Percentiles rank a stretch among this genome's conserved stretches.
These are phyloP conservation scores for Rhamnusium bicolor DNA, from an alignment of 2,888 invertebrate genomes.

Conservation along the genomic window DNA sequence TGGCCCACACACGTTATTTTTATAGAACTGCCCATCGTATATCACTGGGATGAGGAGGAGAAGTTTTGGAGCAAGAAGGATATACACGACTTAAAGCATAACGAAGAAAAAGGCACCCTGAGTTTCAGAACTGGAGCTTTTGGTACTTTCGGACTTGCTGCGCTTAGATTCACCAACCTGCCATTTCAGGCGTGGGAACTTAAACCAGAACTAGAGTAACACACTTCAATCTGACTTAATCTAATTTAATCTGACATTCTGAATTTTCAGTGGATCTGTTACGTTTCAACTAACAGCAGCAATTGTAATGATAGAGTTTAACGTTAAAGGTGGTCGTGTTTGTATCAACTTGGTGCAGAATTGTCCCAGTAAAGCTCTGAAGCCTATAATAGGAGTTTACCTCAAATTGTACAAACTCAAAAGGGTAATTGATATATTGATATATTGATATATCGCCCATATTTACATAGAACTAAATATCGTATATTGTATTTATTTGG, in stretches of 20 bases:
- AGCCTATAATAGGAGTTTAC: conserved; percentile 75
- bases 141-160: conserved; percentile 81
- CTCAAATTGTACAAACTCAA: conserved; percentile 76
- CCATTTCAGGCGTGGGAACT: conserved; percentile 92
- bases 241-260: background rate
- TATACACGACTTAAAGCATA: conserved; percentile 76
- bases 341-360: conserved; percentile 73
- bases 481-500: too few relatives aligned
- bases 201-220: conserved; percentile 78
- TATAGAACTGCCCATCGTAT: conserved; percentile 66
- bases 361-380: conserved; percentile 77
- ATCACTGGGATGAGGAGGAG: conserved; percentile 63
- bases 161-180: conserved; percentile 83
- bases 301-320: conserved; percentile 74
- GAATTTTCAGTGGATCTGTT: conserved; percentile 71
- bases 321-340: conserved; percentile 71
- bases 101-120: conserved; percentile 86
- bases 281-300: conserved; percentile 74
- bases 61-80: conserved; percentile 64
- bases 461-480: too few relatives aligned
- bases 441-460: too few relatives aligned
- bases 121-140: conserved; percentile 84
- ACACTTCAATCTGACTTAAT: background rate
- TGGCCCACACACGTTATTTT: conserved; percentile 67
- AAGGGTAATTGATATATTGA: conserved; percentile 70